These are phyloP conservation scores for Pandion haliaetus DNA, from an alignment of 2,113 vertebrate species.

Conservation along the genomic window DNA sequence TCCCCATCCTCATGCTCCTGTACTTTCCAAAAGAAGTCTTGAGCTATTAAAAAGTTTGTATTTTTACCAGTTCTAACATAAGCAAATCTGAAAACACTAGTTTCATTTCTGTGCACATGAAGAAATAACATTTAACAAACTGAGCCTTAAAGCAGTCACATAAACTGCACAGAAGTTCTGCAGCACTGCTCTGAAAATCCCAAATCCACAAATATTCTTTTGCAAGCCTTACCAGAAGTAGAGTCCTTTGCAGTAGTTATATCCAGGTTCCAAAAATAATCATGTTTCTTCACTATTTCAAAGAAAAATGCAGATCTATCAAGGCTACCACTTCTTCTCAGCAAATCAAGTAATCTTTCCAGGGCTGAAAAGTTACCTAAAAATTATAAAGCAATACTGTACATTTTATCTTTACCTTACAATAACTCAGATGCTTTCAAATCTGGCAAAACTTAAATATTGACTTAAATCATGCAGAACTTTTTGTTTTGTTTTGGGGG, in stretches of 20 bases:
- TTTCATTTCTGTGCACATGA: neutral
- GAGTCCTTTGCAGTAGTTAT: constrained; percentile 70
- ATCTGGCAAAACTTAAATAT: neutral
- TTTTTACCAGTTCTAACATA: neutral
- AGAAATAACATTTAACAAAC: neutral
- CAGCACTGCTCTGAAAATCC: neutral
- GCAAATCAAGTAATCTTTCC: constrained; percentile 54
- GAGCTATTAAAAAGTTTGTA: neutral
- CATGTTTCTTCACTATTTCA: constrained; percentile 17
- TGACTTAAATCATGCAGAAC: neutral
- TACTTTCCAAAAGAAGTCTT: neutral
- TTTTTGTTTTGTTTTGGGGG: neutral
- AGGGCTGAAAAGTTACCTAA: constrained; percentile 66
- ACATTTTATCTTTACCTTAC: neutral
- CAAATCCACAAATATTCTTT: neutral
- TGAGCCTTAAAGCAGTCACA: neutral
- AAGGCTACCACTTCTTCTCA: constrained; percentile 67
- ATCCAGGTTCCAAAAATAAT: constrained; percentile 54
- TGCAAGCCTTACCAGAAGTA: constrained; percentile 56
- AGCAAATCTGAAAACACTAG: neutral
- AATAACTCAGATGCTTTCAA: neutral
- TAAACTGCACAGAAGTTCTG: neutral
- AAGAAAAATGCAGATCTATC: constrained; percentile 59
- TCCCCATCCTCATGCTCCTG: neutral
- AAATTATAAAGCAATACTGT: neutral